Base-by-base conservation (phyloP, 2,113 vertebrate species). In the Toxotes chatareus region DNA sequence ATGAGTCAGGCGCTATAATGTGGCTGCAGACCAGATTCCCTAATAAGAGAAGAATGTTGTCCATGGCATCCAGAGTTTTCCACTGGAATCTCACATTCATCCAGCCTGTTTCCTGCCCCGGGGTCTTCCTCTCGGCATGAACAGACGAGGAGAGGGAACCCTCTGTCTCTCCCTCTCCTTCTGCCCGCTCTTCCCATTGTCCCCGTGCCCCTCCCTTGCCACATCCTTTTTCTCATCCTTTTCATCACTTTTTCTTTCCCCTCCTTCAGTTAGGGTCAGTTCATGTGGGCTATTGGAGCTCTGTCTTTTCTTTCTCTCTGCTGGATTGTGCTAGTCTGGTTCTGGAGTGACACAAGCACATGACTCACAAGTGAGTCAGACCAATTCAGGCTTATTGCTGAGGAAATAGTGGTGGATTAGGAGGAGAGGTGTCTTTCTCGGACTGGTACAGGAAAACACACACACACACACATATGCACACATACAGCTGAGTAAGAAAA, bases 11-110 rank as follows among this genome's bases (percentile, higher is more conserved):
- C 61, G 66, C 69, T 82, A 76, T 61, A 82, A 81, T 86, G 68
- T 90, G 89, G 81, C 88, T 86, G 70, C 81, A 49, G 68, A 91
- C 85, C 88, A 93, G 89, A 93, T 91, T 93, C 76, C 73, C 90
- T 92, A 88, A 93, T 88, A 86, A 88, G 84, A 89, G 85, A 93
- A 89, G 88, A 93, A 92, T 93, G 91, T 84, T 82, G 88, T 93
- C 86, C 59, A 44, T 84, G 89, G 86, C 84, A 91, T 93, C 79
- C 88, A 85, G 68, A 91, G 87, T 94, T 94, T 95, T 95, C 93
- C 93, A 90, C 85, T 93, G 89, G 85, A 91, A 82, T 92, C 86
- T 84, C 90, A 89, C 86, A 91, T 92, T 93, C 93, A 84, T 89
- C 86, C 88, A 71, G 80, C n/a, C 88, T 79, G 92, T 82, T 93